A percentile compares a stretch with the other conserved stretches of the same genome.
Conservation (phyloP, 2,797 vertebrate genomes). For the Oreonectes daqikongensis region DNA sequence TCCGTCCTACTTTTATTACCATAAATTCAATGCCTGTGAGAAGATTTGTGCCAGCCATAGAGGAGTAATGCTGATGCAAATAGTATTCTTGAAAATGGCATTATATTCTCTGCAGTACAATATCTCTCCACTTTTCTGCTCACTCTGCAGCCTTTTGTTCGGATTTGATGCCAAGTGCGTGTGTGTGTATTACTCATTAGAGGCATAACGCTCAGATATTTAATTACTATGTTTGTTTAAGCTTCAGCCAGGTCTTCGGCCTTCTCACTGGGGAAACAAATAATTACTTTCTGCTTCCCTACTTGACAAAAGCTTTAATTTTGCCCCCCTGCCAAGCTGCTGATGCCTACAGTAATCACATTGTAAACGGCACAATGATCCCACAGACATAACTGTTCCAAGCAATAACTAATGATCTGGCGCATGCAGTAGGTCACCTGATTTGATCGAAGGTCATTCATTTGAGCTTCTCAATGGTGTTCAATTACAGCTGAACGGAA, state of each 20-base stretch:
- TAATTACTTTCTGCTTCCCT: conserved; percentile 43
- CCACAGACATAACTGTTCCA: conserved; percentile 3
- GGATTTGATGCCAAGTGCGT: conserved; percentile 48
- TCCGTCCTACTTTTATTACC: conserved; percentile 49
- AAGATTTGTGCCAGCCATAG: conserved; percentile 41
- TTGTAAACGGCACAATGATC: conserved; percentile 20
- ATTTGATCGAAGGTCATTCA: conserved; percentile 7
- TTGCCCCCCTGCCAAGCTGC: background rate
- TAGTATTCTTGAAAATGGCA: conserved; percentile 53
- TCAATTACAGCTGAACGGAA: background rate
- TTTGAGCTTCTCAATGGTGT: conserved; percentile 1
- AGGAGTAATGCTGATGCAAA: conserved; percentile 61
- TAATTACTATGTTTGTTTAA: conserved; percentile 49
- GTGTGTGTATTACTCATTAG: conserved; percentile 32
- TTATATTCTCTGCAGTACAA: conserved; percentile 50
- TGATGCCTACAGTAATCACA: conserved; percentile 18
- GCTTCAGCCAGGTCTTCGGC: conserved; percentile 32
- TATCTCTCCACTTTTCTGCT: conserved; percentile 27
- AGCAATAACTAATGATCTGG: conserved; percentile 20
- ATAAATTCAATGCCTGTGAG: conserved; percentile 49
- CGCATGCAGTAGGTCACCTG: background rate
- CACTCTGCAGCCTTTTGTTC: conserved; percentile 56
- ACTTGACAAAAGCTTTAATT: conserved; percentile 38
- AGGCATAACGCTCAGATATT: conserved; percentile 45
- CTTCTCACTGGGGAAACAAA: conserved; percentile 44